Evolutionary conservation across 1,140 invertebrate genomes (phyloP).

Genomic region (Aphaenogaster ashmeadi): DNA sequence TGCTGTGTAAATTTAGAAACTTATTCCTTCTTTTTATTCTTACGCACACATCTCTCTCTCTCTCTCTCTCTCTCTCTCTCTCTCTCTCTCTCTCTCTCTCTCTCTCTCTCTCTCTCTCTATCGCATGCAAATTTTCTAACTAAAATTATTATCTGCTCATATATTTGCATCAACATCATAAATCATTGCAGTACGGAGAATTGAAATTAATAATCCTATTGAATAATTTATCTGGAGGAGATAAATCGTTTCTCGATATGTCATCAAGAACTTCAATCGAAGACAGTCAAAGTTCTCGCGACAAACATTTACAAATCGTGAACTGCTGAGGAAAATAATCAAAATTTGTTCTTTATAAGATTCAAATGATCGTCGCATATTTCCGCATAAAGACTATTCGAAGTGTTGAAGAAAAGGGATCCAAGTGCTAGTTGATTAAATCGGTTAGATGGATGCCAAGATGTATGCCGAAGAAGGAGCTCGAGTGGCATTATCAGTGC

Average conservation of each 20-base stretch:
- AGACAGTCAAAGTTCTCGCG: not conserved
- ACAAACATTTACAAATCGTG: not conserved
- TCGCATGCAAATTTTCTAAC: not conserved
- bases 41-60: too few species aligned
- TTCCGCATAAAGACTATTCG: not conserved
- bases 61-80: not conserved
- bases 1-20: not conserved
- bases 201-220: slow-evolving; percentile 19
- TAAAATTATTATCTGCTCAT: not conserved
- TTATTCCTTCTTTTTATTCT: not conserved
- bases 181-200: slow-evolving; percentile 5
- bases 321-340: not conserved
- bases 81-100: not conserved
- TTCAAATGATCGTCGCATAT: not conserved
- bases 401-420: slow-evolving; percentile 23
- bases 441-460: slow-evolving; percentile 10
- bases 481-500: slow-evolving; percentile 20
- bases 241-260: slow-evolving; percentile 36
- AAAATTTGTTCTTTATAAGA: not conserved
- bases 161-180: slow-evolving; percentile 18
- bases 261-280: not conserved
- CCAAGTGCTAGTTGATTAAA: not conserved
- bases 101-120: not conserved
- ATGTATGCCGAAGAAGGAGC: not conserved
- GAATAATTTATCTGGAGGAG: slow-evolving; percentile 36